Evolutionary conservation across 2,888 invertebrate genomes (phyloP).

Genomic region (Hypena proboscidalis): DNA sequence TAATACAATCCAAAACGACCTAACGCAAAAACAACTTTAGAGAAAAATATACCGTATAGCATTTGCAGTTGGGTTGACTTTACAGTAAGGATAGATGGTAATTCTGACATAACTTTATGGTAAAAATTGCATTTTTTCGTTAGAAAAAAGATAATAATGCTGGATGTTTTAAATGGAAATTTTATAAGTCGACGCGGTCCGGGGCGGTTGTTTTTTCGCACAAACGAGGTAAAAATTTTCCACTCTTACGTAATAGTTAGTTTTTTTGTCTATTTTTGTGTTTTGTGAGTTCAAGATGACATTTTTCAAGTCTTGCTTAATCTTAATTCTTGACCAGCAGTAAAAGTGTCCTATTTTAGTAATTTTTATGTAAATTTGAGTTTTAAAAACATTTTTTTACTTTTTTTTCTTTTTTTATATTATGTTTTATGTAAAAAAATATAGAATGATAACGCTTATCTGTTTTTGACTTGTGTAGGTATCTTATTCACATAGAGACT

Average conservation of each 20-base stretch:
- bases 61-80: slow-evolving; percentile 47
- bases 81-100: slow-evolving; percentile 25
- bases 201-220: slow-evolving; percentile 74
- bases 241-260: slow-evolving; percentile 60
- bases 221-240: slow-evolving; percentile 66
- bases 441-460: too few species aligned
- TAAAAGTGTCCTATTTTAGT: too few species aligned
- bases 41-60: slow-evolving; percentile 43
- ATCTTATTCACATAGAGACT: too few species aligned
- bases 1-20: slow-evolving; percentile 46
- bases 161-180: slow-evolving; percentile 82
- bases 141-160: slow-evolving; percentile 83
- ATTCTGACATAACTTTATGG: slow-evolving; percentile 39
- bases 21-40: slow-evolving; percentile 42
- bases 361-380: too few species aligned
- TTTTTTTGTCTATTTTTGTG: slow-evolving; percentile 13
- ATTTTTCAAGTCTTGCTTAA: too few species aligned
- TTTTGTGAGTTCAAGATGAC: too few species aligned
- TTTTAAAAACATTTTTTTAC: too few species aligned
- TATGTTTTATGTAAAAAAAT: too few species aligned
- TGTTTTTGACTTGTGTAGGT: too few species aligned
- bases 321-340: too few species aligned
- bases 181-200: slow-evolving; percentile 73
- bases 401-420: too few species aligned
- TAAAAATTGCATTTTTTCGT: slow-evolving; percentile 71